Conservation (phyloP, 2,797 vertebrate species). For the Galago senegalensis region DNA sequence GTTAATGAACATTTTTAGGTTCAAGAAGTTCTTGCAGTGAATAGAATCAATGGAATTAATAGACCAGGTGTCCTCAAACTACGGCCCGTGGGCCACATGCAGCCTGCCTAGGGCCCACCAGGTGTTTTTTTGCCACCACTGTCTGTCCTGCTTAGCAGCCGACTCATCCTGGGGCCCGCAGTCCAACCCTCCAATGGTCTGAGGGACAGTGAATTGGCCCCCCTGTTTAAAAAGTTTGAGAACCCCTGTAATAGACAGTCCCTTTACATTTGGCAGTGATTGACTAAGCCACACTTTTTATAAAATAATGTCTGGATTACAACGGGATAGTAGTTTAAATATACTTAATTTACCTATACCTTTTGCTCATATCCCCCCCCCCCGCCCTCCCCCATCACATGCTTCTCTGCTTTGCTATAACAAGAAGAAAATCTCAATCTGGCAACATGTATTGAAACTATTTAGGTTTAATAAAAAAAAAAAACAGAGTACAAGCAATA, state of each 20-base stretch:
- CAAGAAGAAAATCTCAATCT: constrained; percentile 2
- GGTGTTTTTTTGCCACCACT: no score
- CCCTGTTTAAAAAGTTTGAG: no score
- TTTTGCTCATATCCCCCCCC: neutral
- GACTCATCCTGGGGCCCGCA: no score
- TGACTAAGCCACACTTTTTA: neutral
- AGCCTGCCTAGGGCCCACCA: no score
- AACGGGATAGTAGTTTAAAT: neutral
- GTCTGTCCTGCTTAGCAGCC: no score
- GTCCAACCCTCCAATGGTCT: no score
- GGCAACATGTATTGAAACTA: neutral
- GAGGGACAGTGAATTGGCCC: no score
- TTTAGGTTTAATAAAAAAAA: constrained; percentile 13
- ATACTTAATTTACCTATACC: neutral
- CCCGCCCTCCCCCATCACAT: neutral
- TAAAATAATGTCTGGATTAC: neutral
- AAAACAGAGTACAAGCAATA: constrained; percentile 18
- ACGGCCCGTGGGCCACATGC: no score
- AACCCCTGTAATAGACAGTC: no score
- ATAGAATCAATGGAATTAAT: neutral
- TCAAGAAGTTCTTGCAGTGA: neutral
- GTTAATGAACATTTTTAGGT: neutral
- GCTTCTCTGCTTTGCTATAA: neutral
- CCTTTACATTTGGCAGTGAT: neutral
- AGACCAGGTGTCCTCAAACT: no score